Evolutionary conservation across 2,888 invertebrate genomes (phyloP).

Genomic region (Cantharis rustica): DNA sequence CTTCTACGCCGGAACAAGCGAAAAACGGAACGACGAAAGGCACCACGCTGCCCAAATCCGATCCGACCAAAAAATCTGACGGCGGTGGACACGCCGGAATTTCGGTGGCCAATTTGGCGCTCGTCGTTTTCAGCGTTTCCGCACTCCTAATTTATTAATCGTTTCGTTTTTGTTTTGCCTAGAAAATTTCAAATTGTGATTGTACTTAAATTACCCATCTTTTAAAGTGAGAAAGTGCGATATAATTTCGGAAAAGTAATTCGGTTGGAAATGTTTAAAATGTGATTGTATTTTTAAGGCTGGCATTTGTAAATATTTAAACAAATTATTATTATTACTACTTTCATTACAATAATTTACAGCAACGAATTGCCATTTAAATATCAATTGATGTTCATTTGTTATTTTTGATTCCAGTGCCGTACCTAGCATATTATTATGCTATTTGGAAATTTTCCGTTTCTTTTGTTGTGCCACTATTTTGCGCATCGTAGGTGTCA

Average conservation of each 20-base stretch:
- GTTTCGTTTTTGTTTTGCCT: not conserved
- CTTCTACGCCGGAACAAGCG: not conserved
- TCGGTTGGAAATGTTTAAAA: not conserved
- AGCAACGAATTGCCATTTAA: not conserved
- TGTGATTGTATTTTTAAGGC: not conserved
- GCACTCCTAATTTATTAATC: slow-evolving; percentile 6
- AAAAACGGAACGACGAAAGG: not conserved
- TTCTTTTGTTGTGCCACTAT: not conserved
- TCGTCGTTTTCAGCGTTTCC: slow-evolving; percentile 1
- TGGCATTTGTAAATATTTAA: not conserved
- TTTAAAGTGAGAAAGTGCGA: not conserved
- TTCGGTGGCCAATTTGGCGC: not conserved
- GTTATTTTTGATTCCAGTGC: not conserved
- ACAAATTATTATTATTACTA: not conserved
- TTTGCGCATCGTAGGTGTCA: not conserved
- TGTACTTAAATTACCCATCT: slow-evolving; percentile 10
- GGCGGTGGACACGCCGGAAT: not conserved
- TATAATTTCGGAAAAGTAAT: not conserved
- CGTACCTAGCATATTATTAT: not conserved
- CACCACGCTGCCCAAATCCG: not conserved
- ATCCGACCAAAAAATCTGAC: not conserved
- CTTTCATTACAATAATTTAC: not conserved
- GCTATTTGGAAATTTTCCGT: not conserved
- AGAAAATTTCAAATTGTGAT: slow-evolving; percentile 9
- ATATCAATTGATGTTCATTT: not conserved